Conservation (phyloP, 1,140 invertebrate species). For the Eurosta solidaginis region DNA sequence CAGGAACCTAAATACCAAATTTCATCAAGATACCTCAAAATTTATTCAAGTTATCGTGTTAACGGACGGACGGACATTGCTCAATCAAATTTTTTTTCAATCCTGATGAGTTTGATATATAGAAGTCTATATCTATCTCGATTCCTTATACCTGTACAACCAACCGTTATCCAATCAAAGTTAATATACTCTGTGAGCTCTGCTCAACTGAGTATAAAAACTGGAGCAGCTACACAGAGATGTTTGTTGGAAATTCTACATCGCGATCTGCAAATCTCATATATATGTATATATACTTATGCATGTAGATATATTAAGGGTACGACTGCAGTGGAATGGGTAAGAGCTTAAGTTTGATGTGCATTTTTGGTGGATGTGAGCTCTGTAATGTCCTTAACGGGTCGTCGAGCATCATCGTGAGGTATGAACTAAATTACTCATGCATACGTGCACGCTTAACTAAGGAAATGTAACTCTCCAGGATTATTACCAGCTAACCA, state of each 20-base stretch:
- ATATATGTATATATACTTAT: no score
- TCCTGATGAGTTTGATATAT: no score
- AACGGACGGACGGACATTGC: no score
- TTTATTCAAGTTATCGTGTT: no score
- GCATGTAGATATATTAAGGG: not conserved
- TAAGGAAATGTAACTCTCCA: conserved; percentile 5
- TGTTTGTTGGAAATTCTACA: not conserved
- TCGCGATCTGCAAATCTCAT: conserved; percentile 17
- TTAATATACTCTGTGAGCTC: no score
- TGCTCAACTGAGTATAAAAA: no score
- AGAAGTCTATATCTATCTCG: no score
- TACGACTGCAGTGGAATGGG: not conserved
- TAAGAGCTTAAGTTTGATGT: conserved; percentile 10
- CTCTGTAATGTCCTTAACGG: not conserved
- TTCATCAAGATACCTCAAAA: no score
- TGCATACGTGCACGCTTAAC: conserved; percentile 22
- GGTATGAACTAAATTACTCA: conserved; percentile 18
- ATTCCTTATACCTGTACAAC: no score
- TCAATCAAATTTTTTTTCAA: no score
- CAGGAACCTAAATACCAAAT: no score
- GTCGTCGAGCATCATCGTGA: not conserved
- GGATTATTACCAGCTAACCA: conserved; percentile 21
- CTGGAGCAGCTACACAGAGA: not conserved
- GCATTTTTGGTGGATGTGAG: not conserved
- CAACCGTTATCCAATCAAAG: no score